A percentile compares a stretch with the other conserved stretches of the same genome.
These are phyloP conservation scores for Tenrec ecaudatus DNA, from an alignment of 2,113 vertebrate species.

Conservation along the genomic window DNA sequence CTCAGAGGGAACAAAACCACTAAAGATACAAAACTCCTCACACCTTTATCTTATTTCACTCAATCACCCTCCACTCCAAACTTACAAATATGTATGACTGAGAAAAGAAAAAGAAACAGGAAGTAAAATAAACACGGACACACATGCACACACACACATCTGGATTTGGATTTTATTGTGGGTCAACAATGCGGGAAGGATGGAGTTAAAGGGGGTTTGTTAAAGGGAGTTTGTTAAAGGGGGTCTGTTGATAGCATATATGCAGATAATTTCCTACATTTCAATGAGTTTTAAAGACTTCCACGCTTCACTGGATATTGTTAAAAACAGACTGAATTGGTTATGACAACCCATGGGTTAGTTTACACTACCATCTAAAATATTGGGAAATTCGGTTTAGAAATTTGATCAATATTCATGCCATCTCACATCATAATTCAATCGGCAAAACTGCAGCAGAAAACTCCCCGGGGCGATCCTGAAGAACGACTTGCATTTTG, in stretches of 20 bases:
- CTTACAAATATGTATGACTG: background rate
- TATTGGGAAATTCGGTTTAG: constrained; percentile 74
- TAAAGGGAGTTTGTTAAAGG: constrained; percentile 47
- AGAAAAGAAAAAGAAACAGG: background rate
- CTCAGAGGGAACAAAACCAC: background rate
- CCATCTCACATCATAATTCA: constrained; percentile 70
- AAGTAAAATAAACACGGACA: background rate
- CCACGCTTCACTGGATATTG: constrained; percentile 65
- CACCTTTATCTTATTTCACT: background rate
- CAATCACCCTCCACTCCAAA: background rate
- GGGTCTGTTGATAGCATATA: background rate
- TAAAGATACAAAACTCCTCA: background rate
- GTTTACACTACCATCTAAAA: constrained; percentile 74
- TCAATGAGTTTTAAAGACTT: constrained; percentile 49
- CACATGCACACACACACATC: no score
- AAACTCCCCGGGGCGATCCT: constrained; percentile 69
- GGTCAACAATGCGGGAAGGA: background rate
- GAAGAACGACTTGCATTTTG: constrained; percentile 66
- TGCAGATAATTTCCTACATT: constrained; percentile 65
- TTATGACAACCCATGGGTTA: constrained; percentile 71
- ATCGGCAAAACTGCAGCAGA: constrained; percentile 69
- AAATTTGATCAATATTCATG: constrained; percentile 82
- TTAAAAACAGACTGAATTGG: constrained; percentile 73
- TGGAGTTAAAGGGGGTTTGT: constrained; percentile 73
- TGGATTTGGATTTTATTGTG: background rate